Base-by-base conservation (phyloP, 2,113 vertebrate genomes). In the Mixornis gularis region DNA sequence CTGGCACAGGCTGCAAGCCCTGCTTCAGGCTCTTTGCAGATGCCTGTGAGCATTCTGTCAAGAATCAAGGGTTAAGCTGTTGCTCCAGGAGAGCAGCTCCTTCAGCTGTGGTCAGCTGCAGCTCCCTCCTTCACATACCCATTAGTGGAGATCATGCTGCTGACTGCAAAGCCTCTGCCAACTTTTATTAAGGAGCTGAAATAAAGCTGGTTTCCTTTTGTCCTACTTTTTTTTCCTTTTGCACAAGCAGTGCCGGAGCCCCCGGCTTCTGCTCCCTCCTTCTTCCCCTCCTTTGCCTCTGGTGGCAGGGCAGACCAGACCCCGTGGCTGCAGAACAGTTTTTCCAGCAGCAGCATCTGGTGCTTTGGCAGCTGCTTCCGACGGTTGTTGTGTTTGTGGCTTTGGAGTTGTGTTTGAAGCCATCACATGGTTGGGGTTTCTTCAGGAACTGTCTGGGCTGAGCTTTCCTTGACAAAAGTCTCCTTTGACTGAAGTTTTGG, bases 321-420 rank as follows among this genome's bases (percentile, higher is more conserved):
- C 66, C 69, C 3, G 0, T 76, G 93, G 89, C 93, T 85, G 48
- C 94, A 76, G 70, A 79, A 25, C 10, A n/a, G 81, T 80, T 96
- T 95, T 96, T 95, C 95, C 95, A 96, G 92, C 88, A 94, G 90
- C 93, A 92, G 89, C 96, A 93, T 94, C 96, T 97, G 95, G 92
- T 15, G 32, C 44, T 84, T 94, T 97, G 96, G 94, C 97, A 94
- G 79, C 19, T 43, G 12, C 40, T 65, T 79, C 81, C 34, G 26
- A 60, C 51, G 6, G 83, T 82, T 84, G 93, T 96, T 94, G 90
- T 94, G 93, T 94, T 95, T 97, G 96, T 95, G 97, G 96, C 92
- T 97, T 95, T 97, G 92, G 94, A 96, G 69, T 89, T 76, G 79
- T 9, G 3, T 95, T 87, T 91, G 93, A 95, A 95, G 77, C 78